phyloP scores from a whole-genome alignment of 2,888 invertebrate species.

The Scaeva pyrastri region DNA sequence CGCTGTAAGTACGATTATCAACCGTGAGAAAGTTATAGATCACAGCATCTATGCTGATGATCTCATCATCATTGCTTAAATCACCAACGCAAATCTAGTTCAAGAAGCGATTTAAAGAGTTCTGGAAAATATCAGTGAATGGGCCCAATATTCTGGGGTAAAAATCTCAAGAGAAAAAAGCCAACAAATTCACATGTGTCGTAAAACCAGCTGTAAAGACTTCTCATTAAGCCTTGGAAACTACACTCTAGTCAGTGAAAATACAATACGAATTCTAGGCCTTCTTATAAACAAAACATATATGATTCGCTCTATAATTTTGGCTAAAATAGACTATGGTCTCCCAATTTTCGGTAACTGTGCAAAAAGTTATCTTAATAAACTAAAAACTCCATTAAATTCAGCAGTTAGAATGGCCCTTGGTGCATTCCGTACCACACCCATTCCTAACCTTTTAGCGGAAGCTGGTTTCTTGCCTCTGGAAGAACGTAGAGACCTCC shows the following conservation, averaged over 20 bases:
- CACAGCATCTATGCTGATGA: background rate
- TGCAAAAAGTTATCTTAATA: background rate
- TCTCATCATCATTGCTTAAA: background rate
- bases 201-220: background rate
- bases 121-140: background rate
- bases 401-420: too few species aligned
- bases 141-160: background rate
- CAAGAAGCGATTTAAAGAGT: background rate
- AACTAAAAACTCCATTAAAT: background rate
- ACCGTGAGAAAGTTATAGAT: background rate
- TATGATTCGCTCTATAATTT: background rate
- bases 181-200: background rate
- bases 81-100: background rate
- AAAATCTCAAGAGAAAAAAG: background rate
- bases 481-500: background rate
- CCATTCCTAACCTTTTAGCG: background rate
- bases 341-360: background rate
- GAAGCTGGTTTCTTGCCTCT: background rate
- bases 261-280: background rate
- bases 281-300: too few species aligned
- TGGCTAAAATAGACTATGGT: background rate
- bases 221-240: background rate
- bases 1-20: background rate
- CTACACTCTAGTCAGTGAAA: background rate
- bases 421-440: background rate